These are phyloP conservation scores for Epistrophe eligans DNA, from an alignment of 2,888 invertebrate genomes.

Conservation along the genomic window DNA sequence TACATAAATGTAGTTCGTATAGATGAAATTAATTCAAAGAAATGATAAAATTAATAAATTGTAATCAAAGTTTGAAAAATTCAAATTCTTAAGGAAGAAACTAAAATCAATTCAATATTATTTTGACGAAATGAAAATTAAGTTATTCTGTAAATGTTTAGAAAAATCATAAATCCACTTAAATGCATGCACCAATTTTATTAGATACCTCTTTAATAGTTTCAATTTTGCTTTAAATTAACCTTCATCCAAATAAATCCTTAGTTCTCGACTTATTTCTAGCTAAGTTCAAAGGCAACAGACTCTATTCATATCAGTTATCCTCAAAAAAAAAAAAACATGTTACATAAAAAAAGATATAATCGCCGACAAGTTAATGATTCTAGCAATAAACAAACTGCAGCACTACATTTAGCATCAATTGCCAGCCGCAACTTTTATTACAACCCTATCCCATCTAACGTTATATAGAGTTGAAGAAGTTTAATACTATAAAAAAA, in stretches of 20 bases:
- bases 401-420: constrained; percentile 18
- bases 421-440: constrained; percentile 4
- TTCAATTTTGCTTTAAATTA: not conserved
- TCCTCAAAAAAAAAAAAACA: not conserved
- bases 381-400: constrained; percentile 20
- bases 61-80: not conserved
- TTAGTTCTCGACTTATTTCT: not conserved
- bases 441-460: not conserved
- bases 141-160: not conserved
- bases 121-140: not conserved
- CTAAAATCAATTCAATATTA: not conserved
- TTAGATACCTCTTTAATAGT: not conserved
- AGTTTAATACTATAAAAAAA: constrained; percentile 7
- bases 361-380: constrained; percentile 25
- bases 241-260: not conserved
- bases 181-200: not conserved
- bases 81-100: not conserved
- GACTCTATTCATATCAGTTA: constrained; percentile 10
- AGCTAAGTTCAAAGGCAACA: constrained; percentile 4
- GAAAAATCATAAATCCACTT: not conserved
- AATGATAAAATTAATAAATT: not conserved
- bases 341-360: constrained; percentile 9
- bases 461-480: constrained; percentile 19
- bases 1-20: not conserved
- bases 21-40: not conserved